Evolutionary conservation across 1,140 invertebrate genomes (phyloP).

Genomic region (Panonychus citri): DNA sequence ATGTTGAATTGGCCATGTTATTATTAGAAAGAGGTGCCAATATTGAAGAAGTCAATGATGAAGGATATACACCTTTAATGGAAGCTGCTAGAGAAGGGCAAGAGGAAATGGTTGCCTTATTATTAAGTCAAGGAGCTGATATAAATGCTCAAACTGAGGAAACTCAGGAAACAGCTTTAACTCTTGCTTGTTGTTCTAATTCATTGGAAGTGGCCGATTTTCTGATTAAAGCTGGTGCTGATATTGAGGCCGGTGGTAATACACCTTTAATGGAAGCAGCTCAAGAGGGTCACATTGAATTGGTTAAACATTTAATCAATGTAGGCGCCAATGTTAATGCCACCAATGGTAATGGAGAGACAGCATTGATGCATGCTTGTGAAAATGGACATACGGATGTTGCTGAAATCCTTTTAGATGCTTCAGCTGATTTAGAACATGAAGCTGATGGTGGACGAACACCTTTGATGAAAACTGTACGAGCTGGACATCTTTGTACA

Average conservation of each 20-base stretch:
- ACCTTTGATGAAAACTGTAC: constrained; percentile 93
- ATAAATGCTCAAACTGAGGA: constrained; percentile 96
- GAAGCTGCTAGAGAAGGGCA: constrained; percentile 94
- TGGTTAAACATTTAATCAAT: constrained; percentile 60
- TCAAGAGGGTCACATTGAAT: constrained; percentile 83
- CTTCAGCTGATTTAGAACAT: constrained; percentile 76
- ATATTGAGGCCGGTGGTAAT: constrained; percentile 81
- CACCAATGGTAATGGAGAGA: constrained; percentile 67
- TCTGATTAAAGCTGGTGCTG: constrained; percentile 78
- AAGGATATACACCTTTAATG: constrained; percentile 97
- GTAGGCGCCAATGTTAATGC: constrained; percentile 69
- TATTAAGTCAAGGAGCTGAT: constrained; percentile 75
- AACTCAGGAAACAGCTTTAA: constrained; percentile 90
- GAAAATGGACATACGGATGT: constrained; percentile 90
- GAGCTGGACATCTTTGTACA: constrained; percentile 92
- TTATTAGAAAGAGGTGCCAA: constrained; percentile 89
- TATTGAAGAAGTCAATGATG: constrained; percentile 95
- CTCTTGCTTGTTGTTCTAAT: constrained; percentile 86
- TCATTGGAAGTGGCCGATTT: constrained; percentile 94
- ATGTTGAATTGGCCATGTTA: constrained; percentile 82
- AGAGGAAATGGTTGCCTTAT: constrained; percentile 86
- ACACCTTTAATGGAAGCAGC: constrained; percentile 95
- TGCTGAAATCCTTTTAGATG: constrained; percentile 57
- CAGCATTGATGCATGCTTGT: constrained; percentile 89
- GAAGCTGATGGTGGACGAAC: constrained; percentile 81